Conservation (phyloP, 1,140 invertebrate species). For the Ectropis grisescens region DNA sequence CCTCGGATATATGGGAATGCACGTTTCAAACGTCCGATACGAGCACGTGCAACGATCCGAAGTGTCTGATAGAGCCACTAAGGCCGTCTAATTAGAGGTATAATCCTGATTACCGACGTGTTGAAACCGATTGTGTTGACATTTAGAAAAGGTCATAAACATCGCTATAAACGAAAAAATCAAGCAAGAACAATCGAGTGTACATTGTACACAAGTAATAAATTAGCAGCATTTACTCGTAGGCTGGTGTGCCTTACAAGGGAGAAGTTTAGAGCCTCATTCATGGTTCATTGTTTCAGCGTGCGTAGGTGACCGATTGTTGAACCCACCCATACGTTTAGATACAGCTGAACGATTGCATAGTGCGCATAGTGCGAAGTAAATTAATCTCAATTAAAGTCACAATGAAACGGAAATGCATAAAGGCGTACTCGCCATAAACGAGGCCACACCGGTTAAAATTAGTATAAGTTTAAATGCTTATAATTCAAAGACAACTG, state of each 20-base stretch:
- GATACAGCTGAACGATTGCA: slow-evolving; percentile 31
- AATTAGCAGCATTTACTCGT: slow-evolving; percentile 19
- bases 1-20: too few relatives aligned
- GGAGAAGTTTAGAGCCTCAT: slow-evolving; percentile 19
- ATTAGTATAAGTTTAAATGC: too few relatives aligned
- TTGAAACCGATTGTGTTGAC: too few relatives aligned
- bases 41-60: slow-evolving; percentile 5
- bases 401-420: slow-evolving; percentile 20
- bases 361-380: slow-evolving; percentile 19
- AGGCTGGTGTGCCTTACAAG: slow-evolving; percentile 23
- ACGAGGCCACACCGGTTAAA: too few relatives aligned
- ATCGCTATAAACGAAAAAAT: too few relatives aligned
- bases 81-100: slow-evolving; percentile 11
- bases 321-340: slow-evolving; percentile 36
- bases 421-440: too few relatives aligned
- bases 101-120: slow-evolving; percentile 6
- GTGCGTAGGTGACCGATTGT: slow-evolving; percentile 40
- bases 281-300: slow-evolving; percentile 36
- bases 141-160: too few relatives aligned
- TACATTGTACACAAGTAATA: too few relatives aligned
- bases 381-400: slow-evolving; percentile 41
- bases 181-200: too few relatives aligned
- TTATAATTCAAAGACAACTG: too few relatives aligned
- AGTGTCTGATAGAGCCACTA: slow-evolving; percentile 3
- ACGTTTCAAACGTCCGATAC: neutral